A percentile compares a stretch with the other conserved stretches of the same genome.
Evolutionary conservation across 92 coral and sea anemone species (phyloP).

Genomic region (Hydrozoanthus gracilis): DNA sequence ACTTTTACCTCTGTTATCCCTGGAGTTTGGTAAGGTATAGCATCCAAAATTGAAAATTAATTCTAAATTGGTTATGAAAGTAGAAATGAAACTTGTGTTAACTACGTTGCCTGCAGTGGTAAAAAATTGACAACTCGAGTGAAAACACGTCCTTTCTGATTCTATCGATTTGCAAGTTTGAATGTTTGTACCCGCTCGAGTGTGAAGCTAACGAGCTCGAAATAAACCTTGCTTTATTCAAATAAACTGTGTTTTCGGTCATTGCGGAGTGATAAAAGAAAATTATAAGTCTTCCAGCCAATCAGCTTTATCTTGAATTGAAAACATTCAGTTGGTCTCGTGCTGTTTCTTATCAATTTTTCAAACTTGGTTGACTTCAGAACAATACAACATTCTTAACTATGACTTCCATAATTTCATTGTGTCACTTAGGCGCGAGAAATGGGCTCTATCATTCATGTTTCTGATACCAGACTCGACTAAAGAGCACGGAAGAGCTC

Average conservation of each 20-base stretch:
- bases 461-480: background rate
- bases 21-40: no score
- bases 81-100: no score
- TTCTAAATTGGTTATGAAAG: no score
- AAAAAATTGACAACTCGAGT: no score
- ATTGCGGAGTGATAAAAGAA: background rate
- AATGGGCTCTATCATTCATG: background rate
- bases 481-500: no score
- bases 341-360: conserved; percentile 13
- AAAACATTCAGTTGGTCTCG: conserved; percentile 1
- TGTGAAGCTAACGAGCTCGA: no score
- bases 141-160: no score
- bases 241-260: conserved; percentile 25
- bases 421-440: background rate
- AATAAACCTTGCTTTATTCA: background rate
- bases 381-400: background rate
- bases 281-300: background rate
- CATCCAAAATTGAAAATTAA: no score
- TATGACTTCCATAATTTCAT: background rate
- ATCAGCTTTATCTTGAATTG: background rate
- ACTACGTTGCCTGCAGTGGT: no score
- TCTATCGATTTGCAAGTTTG: no score
- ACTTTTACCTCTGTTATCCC: no score
- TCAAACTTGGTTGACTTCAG: conserved; percentile 29
- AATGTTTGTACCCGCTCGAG: no score